phyloP scores from a whole-genome alignment of 1,140 invertebrate species.

The Hycleus phaleratus region DNA sequence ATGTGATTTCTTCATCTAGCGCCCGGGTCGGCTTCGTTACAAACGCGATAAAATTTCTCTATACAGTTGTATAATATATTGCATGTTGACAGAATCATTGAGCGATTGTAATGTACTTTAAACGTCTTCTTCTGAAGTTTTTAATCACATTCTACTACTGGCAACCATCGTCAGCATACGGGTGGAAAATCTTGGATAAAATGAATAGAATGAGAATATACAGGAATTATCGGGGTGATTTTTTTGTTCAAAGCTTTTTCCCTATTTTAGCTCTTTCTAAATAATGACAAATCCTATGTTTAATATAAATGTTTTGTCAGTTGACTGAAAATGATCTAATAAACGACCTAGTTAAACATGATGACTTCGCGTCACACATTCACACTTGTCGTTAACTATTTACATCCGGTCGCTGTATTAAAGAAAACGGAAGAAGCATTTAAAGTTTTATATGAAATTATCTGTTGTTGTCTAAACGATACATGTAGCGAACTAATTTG shows the following conservation, averaged over 20 bases:
- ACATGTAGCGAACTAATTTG: no score
- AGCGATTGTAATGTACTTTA: conserved; percentile 31
- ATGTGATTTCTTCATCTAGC: conserved; percentile 41
- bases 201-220: no score
- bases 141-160: conserved; percentile 27
- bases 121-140: conserved; percentile 32
- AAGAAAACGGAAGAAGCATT: conserved; percentile 37
- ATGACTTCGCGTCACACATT: conserved; percentile 38
- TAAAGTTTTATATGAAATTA: conserved; percentile 26
- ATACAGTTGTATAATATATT: no score
- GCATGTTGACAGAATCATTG: conserved; percentile 14
- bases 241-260: not conserved
- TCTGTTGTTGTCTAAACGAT: not conserved
- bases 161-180: no score
- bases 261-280: no score
- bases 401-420: conserved; percentile 31
- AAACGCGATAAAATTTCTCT: no score
- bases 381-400: conserved; percentile 32
- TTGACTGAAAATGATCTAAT: conserved; percentile 14
- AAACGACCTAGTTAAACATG: conserved; percentile 23
- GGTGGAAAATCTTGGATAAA: no score
- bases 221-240: no score
- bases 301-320: no score
- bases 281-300: no score
- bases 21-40: conserved; percentile 19